phyloP scores from a whole-genome alignment of 1,140 invertebrate species.

The Episyrphus balteatus region DNA sequence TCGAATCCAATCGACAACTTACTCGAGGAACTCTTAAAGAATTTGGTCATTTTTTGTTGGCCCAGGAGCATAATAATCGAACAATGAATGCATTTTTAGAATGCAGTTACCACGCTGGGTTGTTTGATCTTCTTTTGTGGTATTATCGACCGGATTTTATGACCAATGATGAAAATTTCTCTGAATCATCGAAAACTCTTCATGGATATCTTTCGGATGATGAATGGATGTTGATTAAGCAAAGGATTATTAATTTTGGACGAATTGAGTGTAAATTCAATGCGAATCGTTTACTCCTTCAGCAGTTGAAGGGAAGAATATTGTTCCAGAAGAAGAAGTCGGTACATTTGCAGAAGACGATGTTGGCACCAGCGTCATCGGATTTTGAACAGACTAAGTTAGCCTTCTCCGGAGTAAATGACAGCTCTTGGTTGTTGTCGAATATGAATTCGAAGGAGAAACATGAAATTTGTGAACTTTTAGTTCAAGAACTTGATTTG shows the following conservation, averaged over 20 bases:
- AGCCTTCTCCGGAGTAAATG: no score
- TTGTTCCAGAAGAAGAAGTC: not conserved
- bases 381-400: no score
- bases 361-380: no score
- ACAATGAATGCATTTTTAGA: conserved; percentile 27
- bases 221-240: conserved; percentile 24
- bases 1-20: conserved; percentile 1
- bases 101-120: conserved; percentile 16
- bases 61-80: conserved; percentile 22
- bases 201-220: conserved; percentile 16
- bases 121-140: conserved; percentile 16
- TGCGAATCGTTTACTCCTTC: conserved; percentile 19
- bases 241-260: conserved; percentile 30
- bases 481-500: not conserved
- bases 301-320: conserved; percentile 7
- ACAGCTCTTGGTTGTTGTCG: not conserved
- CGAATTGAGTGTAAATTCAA: conserved; percentile 18
- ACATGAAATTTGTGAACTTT: not conserved
- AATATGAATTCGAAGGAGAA: not conserved
- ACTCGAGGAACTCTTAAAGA: conserved; percentile 11
- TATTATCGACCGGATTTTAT: conserved; percentile 26
- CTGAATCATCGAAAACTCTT: conserved; percentile 1
- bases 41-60: conserved; percentile 19
- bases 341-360: no score
- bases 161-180: not conserved